Conservation (phyloP, 1,140 invertebrate species). For the Campoletis sonorensis region DNA sequence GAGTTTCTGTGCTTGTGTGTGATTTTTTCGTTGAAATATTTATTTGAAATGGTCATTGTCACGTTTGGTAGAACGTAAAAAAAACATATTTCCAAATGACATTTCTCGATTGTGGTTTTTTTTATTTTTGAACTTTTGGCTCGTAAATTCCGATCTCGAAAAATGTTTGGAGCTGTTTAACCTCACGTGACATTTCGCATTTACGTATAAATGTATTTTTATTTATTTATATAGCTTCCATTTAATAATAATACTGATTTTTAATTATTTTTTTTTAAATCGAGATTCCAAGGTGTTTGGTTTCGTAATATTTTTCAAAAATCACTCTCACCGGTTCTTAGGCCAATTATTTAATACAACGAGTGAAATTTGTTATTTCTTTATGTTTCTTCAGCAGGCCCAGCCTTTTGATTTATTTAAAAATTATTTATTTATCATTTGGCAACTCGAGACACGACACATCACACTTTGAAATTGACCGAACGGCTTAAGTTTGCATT, state of each 20-base stretch:
- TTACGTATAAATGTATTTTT: constrained; percentile 52
- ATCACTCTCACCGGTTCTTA: not conserved
- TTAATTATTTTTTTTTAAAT: no score
- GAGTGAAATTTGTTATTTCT: not conserved
- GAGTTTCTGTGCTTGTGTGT: no score
- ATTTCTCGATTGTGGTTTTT: no score
- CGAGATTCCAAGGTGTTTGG: not conserved
- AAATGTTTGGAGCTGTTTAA: not conserved
- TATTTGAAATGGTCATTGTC: no score
- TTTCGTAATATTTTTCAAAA: constrained; percentile 30
- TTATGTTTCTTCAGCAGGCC: constrained; percentile 30
- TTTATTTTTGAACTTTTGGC: no score
- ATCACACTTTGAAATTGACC: constrained; percentile 67
- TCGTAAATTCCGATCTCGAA: not conserved
- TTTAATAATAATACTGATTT: constrained; percentile 73
- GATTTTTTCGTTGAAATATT: no score
- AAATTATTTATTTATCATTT: constrained; percentile 13
- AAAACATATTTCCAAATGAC: no score
- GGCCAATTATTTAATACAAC: not conserved
- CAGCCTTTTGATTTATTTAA: constrained; percentile 35
- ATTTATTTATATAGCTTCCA: constrained; percentile 70
- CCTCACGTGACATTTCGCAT: constrained; percentile 8
- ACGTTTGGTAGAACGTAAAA: no score
- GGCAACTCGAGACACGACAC: constrained; percentile 56
- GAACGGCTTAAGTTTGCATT: constrained; percentile 54